A percentile compares a stretch with the other conserved stretches of the same genome.
Conservation (phyloP, 1,140 invertebrate species). For the Cotesia vestalis region DNA sequence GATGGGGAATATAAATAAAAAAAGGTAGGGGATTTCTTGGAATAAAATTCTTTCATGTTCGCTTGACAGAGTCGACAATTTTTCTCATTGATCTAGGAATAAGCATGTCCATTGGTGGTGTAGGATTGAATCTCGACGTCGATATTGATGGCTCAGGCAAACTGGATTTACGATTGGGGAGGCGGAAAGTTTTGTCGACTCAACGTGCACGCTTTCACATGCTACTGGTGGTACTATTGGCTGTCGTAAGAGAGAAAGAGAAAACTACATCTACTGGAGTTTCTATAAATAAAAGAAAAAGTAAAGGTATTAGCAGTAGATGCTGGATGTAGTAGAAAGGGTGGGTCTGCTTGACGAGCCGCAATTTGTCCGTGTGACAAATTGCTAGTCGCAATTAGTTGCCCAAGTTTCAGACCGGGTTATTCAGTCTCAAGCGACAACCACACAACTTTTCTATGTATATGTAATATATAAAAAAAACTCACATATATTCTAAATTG, state of each 20-base stretch:
- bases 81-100: constrained; percentile 37
- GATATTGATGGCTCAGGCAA: constrained; percentile 36
- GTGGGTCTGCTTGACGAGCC: constrained; percentile 51
- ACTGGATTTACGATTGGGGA: constrained; percentile 36
- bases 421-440: constrained; percentile 24
- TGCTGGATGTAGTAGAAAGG: constrained; percentile 11
- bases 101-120: constrained; percentile 33
- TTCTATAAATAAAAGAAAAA: background rate
- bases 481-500: too few species aligned
- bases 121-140: constrained; percentile 35
- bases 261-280: background rate
- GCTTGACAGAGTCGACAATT: constrained; percentile 21
- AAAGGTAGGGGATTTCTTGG: background rate
- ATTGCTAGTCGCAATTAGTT: constrained; percentile 60
- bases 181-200: constrained; percentile 6
- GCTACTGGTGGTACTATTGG: background rate
- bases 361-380: constrained; percentile 59
- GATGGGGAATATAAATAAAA: constrained; percentile 13
- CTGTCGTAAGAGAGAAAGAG: constrained; percentile 5
- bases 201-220: constrained; percentile 9
- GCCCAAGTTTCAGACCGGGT: constrained; percentile 51
- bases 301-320: constrained; percentile 23
- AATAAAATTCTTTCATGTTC: constrained; percentile 32
- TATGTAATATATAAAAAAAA: background rate
- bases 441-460: constrained; percentile 19